Evolutionary conservation across 1,140 invertebrate species (phyloP).

Genomic region (Formica exsecta): DNA sequence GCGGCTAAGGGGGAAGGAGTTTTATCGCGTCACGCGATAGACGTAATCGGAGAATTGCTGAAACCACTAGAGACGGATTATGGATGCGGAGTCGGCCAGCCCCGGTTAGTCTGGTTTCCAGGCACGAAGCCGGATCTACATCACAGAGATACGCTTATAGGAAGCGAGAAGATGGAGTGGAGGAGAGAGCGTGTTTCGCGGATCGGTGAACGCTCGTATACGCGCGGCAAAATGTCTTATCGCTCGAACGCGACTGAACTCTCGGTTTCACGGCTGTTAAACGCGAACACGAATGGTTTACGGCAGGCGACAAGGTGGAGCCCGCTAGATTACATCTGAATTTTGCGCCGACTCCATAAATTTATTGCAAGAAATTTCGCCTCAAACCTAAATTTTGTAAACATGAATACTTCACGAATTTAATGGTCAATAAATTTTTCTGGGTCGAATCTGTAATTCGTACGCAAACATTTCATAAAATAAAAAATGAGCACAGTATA

Average conservation of each 20-base stretch:
- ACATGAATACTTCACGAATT: background rate
- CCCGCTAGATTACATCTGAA: conserved; percentile 37
- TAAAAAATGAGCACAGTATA: background rate
- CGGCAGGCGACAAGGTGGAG: conserved; percentile 43
- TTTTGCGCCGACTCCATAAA: background rate
- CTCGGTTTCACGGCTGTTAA: conserved; percentile 64
- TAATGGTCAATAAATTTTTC: background rate
- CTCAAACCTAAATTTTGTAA: background rate
- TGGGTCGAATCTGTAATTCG: background rate
- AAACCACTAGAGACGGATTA: conserved; percentile 50
- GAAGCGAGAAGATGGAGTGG: conserved; percentile 75
- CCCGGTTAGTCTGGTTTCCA: conserved; percentile 65
- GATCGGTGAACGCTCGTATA: conserved; percentile 78
- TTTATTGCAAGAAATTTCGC: background rate
- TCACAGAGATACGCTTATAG: conserved; percentile 70
- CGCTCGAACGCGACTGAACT: conserved; percentile 56
- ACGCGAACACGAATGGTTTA: conserved; percentile 56
- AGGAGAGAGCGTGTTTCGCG: conserved; percentile 80
- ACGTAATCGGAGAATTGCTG: conserved; percentile 64
- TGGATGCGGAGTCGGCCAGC: conserved; percentile 8
- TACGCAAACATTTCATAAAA: background rate
- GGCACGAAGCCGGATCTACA: conserved; percentile 72
- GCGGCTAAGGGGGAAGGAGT: conserved; percentile 16
- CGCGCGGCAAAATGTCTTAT: conserved; percentile 72
- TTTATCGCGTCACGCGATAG: conserved; percentile 64